Evolutionary conservation across 2,113 vertebrate genomes (phyloP), one percentile per base, ranked within the genome.

Genomic region (Ceyx margarethae): DNA sequence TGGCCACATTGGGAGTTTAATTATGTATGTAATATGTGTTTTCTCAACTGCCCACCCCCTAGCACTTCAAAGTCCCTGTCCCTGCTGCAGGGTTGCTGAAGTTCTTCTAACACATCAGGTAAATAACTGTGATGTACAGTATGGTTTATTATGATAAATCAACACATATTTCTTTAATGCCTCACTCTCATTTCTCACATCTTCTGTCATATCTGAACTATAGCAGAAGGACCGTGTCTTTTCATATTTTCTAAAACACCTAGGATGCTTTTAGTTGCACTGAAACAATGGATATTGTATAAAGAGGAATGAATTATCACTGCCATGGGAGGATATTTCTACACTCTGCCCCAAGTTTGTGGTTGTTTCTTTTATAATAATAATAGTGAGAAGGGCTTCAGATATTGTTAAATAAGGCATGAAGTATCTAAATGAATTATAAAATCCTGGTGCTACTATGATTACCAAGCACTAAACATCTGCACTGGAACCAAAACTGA

Each of bases 121-220:
- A 85, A 93, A 79, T 73, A 51, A 76, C 9, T 62, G 11, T 72
- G 53, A 78, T 84, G 86, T 84, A 48, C 29, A 28, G 25, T 50
- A 37, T 40, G 69, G 42, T 57, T 51, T 68, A 93, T 92, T 84
- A 84, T 86, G 90, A 83, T 78, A 65, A 87, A 88, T 43, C 60
- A 40, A 68, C 35, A 72, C 11, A 11, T 74, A 22, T 74, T 88
- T 91, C 37, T 94, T 80, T 56, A 78, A 86, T 86, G 40, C 7
- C 71, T 81, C 67, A 45, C 12, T n/a, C 31, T 42, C 23, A 61
- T 68, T 84, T 68, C 61, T 89, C n/a, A 66, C 19, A 21, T 8
- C n/a, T 76, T 56, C 4, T 58, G 50, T 66, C 20, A 6, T 7
- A 17, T 54, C 45, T 75, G 53, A 93, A 68, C 61, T 67, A 60